phyloP scores from a whole-genome alignment of 2,113 vertebrate genomes.

The Brachyistius frenatus region DNA sequence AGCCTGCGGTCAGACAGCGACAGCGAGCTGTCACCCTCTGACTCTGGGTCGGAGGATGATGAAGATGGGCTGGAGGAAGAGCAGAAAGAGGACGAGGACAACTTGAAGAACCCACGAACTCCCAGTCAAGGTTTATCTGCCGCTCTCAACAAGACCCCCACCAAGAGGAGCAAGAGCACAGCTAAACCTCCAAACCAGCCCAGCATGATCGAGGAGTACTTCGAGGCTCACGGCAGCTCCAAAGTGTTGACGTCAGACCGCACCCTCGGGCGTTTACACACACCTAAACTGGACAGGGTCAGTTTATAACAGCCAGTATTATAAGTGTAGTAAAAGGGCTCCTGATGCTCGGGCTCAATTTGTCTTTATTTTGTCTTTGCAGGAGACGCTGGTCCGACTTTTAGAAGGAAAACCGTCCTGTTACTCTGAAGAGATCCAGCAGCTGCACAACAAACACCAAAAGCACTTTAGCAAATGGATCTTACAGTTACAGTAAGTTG shows the following conservation, averaged over 20 bases:
- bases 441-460: constrained; percentile 88
- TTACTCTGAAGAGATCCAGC: constrained; percentile 88
- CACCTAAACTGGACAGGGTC: constrained; percentile 92
- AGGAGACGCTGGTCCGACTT: constrained; percentile 90
- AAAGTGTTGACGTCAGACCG: constrained; percentile 95
- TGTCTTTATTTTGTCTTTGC: constrained; percentile 28
- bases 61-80: constrained; percentile 53
- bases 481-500: constrained; percentile 92
- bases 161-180: constrained; percentile 83
- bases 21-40: constrained; percentile 90
- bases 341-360: neutral
- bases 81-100: constrained; percentile 71
- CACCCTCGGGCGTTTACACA: constrained; percentile 91
- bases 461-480: constrained; percentile 95
- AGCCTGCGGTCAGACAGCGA: constrained; percentile 88
- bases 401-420: constrained; percentile 85
- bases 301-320: neutral
- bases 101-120: constrained; percentile 69
- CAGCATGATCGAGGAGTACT: constrained; percentile 93
- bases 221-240: constrained; percentile 96
- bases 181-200: constrained; percentile 76
- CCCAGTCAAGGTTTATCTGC: constrained; percentile 75
- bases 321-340: neutral
- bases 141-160: constrained; percentile 81
- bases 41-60: constrained; percentile 86